Conservation (phyloP, 2,113 vertebrate genomes). For the Phyllostomus hastatus region DNA sequence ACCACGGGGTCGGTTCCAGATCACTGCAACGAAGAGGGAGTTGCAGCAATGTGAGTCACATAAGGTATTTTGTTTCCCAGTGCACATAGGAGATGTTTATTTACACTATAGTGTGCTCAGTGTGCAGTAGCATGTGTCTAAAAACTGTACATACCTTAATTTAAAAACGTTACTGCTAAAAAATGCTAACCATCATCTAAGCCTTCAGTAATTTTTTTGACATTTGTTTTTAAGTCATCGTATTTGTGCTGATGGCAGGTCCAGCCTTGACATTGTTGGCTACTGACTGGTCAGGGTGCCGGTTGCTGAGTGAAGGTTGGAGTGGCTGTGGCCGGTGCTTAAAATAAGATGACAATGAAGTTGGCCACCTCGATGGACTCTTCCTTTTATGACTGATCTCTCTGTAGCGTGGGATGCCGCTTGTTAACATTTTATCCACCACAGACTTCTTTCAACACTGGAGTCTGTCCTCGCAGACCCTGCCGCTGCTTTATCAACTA, state of each 20-base stretch:
- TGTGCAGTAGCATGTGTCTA: not conserved
- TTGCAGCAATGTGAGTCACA: not conserved
- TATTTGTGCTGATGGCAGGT: not conserved
- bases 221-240: not conserved
- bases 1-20: not conserved
- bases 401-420: not conserved
- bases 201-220: not conserved
- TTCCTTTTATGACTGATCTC: not conserved
- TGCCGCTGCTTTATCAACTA: not conserved
- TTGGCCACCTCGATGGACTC: not conserved
- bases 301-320: not conserved
- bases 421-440: not conserved
- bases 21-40: not conserved
- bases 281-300: not conserved
- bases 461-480: not conserved
- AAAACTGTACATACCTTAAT: not conserved
- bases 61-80: no score
- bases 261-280: not conserved
- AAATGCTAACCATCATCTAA: not conserved
- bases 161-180: not conserved
- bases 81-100: not conserved
- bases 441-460: not conserved
- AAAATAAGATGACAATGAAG: not conserved
- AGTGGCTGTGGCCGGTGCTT: not conserved
- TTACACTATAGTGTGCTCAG: no score